Evolutionary conservation across 2,113 vertebrate species (phyloP).

Genomic region (Triplophysa rosa): DNA sequence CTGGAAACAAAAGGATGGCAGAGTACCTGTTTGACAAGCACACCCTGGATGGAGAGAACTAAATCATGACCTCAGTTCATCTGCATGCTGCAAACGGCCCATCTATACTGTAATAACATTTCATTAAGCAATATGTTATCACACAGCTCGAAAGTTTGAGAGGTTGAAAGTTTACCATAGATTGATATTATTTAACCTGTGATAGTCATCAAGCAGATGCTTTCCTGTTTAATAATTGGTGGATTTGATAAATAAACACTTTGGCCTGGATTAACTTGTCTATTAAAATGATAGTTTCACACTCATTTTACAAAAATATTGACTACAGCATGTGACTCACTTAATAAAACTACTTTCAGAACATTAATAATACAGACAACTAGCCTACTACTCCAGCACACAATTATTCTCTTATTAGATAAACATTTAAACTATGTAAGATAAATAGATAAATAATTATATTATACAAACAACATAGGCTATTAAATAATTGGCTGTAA

Average conservation of each 20-base stretch:
- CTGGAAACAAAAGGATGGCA: conserved; percentile 81
- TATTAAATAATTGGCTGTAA: too few species aligned
- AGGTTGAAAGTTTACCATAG: background rate
- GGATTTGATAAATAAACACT: conserved; percentile 43
- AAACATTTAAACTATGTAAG: too few species aligned
- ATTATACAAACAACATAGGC: too few species aligned
- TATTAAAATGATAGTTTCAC: background rate
- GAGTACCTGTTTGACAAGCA: conserved; percentile 98
- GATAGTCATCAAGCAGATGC: background rate
- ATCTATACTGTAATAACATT: background rate
- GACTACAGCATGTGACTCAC: background rate
- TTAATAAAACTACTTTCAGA: too few species aligned
- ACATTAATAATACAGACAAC: too few species aligned
- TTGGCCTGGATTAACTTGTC: conserved; percentile 4
- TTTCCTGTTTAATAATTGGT: background rate
- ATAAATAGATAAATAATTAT: too few species aligned
- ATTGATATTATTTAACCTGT: background rate
- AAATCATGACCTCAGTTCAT: conserved; percentile 45
- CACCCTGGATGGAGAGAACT: conserved; percentile 77
- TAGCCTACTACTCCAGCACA: too few species aligned
- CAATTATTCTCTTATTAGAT: too few species aligned
- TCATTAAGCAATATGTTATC: background rate
- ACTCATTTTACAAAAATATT: background rate
- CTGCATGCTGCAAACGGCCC: background rate
- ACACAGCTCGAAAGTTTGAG: background rate